A percentile compares a stretch with the other conserved stretches of the same genome.
phyloP scores from a whole-genome alignment of 2,797 vertebrate genomes.

The Rhodeus uyekii region DNA sequence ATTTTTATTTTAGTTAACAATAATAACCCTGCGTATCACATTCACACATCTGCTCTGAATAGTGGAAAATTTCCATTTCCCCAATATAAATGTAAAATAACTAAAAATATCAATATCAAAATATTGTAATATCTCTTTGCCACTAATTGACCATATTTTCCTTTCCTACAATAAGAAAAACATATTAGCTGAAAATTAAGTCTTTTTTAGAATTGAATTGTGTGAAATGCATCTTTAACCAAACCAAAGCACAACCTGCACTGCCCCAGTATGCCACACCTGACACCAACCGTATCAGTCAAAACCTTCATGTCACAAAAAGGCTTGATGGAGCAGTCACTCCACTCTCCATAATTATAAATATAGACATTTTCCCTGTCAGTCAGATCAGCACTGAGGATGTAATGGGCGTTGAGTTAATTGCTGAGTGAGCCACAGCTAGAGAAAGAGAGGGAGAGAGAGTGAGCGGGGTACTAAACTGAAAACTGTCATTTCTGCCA shows the following conservation, averaged over 20 bases:
- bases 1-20: not conserved
- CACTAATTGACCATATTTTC: not conserved
- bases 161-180: not conserved
- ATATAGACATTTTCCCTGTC: slow-evolving; percentile 69
- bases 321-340: slow-evolving; percentile 46
- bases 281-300: slow-evolving; percentile 35
- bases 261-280: slow-evolving; percentile 21
- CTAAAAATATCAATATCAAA: not conserved
- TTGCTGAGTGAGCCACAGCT: slow-evolving; percentile 75
- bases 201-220: not conserved
- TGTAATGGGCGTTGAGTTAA: slow-evolving; percentile 87
- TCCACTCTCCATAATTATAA: slow-evolving; percentile 54
- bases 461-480: slow-evolving; percentile 68
- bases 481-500: slow-evolving; percentile 86
- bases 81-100: not conserved
- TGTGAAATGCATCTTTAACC: not conserved
- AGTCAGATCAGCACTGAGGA: slow-evolving; percentile 81
- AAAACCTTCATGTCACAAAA: slow-evolving; percentile 45
- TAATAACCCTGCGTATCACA: not conserved
- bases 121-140: not conserved
- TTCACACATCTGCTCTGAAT: not conserved
- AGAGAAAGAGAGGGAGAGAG: slow-evolving; percentile 33
- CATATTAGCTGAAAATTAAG: not conserved
- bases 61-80: not conserved
- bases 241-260: slow-evolving; percentile 32